Evolutionary conservation across 1,140 invertebrate species (phyloP).

Genomic region (Thalassaphorura encarpata): DNA sequence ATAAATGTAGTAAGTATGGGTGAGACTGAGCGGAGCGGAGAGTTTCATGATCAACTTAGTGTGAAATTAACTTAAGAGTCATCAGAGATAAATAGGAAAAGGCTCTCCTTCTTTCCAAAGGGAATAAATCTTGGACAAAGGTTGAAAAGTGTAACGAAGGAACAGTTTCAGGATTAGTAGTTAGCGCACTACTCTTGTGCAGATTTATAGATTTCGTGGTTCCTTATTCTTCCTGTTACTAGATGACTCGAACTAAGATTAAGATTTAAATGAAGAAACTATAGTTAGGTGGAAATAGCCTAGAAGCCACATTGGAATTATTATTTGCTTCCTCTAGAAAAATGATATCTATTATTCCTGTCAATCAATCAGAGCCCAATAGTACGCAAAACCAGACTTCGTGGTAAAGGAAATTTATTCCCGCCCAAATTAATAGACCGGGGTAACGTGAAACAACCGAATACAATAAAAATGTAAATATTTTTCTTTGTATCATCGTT

Average conservation of each 20-base stretch:
- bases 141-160: slow-evolving; percentile 25
- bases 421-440: not conserved
- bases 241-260: no score
- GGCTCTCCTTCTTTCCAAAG: slow-evolving; percentile 18
- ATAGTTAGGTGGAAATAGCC: no score
- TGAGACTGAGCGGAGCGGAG: not conserved
- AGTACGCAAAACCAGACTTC: no score
- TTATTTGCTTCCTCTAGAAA: no score
- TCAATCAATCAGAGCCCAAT: no score
- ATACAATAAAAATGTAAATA: slow-evolving; percentile 19
- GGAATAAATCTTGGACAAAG: slow-evolving; percentile 31
- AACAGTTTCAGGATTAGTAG: slow-evolving; percentile 21
- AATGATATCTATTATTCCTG: no score
- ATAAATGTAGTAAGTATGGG: slow-evolving; percentile 9
- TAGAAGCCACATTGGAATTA: no score
- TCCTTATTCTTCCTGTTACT: no score
- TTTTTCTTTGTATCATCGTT: no score
- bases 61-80: slow-evolving; percentile 32
- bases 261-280: no score
- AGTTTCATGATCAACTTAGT: slow-evolving; percentile 29
- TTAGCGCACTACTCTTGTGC: slow-evolving; percentile 21
- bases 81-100: slow-evolving; percentile 31
- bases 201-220: slow-evolving; percentile 19
- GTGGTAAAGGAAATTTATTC: no score
- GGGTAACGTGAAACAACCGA: slow-evolving; percentile 9